Percentiles rank a stretch among this genome's conserved stretches.
Conservation (phyloP, 2,797 vertebrate genomes). For the Tamandua tetradactyla region DNA sequence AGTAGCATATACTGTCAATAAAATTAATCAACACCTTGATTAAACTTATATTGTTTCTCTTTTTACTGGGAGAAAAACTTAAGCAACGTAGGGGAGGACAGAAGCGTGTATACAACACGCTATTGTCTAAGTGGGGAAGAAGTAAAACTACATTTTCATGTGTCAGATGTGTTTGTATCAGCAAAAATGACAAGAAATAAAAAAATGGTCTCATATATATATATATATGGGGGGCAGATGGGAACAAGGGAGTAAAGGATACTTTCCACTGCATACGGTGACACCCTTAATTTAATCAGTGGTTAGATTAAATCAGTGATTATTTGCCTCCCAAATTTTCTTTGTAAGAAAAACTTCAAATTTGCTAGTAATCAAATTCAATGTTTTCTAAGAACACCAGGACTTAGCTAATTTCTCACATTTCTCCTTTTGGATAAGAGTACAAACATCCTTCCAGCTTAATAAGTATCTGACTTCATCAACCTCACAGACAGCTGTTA, state of each 20-base stretch:
- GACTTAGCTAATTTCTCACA: slow-evolving; percentile 31
- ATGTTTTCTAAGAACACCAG: slow-evolving; percentile 17
- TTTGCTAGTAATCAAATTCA: slow-evolving; percentile 29
- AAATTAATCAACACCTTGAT: background rate
- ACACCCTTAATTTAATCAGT: background rate
- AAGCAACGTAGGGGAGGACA: background rate
- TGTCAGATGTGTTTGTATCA: too few species aligned
- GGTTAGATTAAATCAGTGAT: background rate
- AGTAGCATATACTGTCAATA: background rate
- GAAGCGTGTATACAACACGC: background rate
- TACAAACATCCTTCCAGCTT: slow-evolving; percentile 44
- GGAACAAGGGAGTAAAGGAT: background rate
- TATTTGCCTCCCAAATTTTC: background rate
- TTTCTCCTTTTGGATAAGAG: slow-evolving; percentile 34
- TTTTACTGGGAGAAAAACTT: background rate
- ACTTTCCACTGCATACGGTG: background rate
- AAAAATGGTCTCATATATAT: background rate
- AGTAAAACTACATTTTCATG: background rate
- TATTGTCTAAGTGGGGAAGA: background rate
- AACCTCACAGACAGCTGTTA: background rate
- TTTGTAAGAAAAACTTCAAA: background rate
- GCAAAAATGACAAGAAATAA: slow-evolving; percentile 26
- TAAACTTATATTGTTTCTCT: background rate
- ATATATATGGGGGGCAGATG: background rate
- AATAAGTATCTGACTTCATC: slow-evolving; percentile 27